Base-by-base conservation (phyloP, 2,888 invertebrate genomes). In the Allacma fusca region DNA sequence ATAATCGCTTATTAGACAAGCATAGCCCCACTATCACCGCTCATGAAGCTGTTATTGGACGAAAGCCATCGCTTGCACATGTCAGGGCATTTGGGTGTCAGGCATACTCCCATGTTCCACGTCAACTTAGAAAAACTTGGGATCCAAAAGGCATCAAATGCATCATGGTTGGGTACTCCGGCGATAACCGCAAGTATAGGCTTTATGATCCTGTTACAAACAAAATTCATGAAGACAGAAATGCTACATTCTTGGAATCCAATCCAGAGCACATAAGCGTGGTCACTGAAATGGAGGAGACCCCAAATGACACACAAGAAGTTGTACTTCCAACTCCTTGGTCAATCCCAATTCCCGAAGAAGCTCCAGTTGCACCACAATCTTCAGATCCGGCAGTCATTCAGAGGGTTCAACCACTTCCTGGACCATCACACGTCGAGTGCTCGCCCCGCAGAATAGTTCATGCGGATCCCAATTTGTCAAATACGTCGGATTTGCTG, bases 1-100 rank as follows among this genome's bases (percentile, higher is more conserved):
- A 84, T 28, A 86, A 86, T 77, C 21, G 80, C 19, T 9, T 76
- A 0, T 21, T 80, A 5, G 64, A 73, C 50, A 78, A 70, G n/a
- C 72, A 76, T 21, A 71, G 70, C 50, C 50, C 34, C 67, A 84
- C 75, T 79, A 75, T 68, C 24, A 83, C 83, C 0, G 80, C 84
- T 4, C 84, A 78, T 74, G 83, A 85, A 75, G 40, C 80, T 40
- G 83, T 85, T 81, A 80, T 78, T 68, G 72, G 79, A 1, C 80
- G 78, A 64, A 82, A 82, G 62, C 82, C 85, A 16, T 62, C 50
- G 21, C 26, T 85, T 5, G 70, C 76, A 2, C 84, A 85, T 71
- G 13, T 84, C 9, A 73, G 72, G 21, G 21, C 65, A 0, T 80
- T 85, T 74, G 85, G 85, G 29, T 80, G 79, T 28, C 59, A 72